Evolutionary conservation across 2,113 vertebrate genomes (phyloP).

Genomic region (Todiramphus saurophagus): DNA sequence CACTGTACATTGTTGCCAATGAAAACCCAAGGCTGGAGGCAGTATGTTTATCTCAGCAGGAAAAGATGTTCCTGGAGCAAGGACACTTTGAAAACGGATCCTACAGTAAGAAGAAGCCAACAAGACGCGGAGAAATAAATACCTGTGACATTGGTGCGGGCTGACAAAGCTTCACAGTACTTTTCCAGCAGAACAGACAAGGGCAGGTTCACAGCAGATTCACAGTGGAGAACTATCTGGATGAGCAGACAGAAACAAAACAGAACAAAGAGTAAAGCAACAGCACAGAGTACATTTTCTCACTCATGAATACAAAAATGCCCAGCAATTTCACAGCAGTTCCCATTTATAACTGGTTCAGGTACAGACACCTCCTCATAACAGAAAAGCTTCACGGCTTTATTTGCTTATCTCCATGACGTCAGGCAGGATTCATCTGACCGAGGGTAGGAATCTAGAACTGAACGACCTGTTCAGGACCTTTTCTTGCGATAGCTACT

Average conservation of each 20-base stretch:
- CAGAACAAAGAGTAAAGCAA: background rate
- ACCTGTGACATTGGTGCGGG: slow-evolving; percentile 74
- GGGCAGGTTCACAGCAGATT: slow-evolving; percentile 55
- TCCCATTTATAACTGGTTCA: background rate
- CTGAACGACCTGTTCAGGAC: background rate
- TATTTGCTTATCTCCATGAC: background rate
- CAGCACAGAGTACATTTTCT: background rate
- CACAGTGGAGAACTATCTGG: slow-evolving; percentile 67
- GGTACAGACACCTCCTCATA: background rate
- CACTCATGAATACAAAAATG: background rate
- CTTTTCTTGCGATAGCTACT: background rate
- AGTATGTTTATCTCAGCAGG: background rate
- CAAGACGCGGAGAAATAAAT: slow-evolving; percentile 17
- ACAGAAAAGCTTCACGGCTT: background rate
- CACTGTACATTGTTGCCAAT: too few species aligned
- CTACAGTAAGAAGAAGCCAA: background rate
- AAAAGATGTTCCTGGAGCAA: background rate
- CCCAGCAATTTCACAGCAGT: background rate
- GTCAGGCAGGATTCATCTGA: background rate
- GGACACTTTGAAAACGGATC: slow-evolving; percentile 33
- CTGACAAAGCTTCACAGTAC: slow-evolving; percentile 72
- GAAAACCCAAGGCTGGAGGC: background rate
- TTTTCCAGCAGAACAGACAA: slow-evolving; percentile 68
- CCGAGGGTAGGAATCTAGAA: background rate
- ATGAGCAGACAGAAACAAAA: background rate